Evolutionary conservation across 2,888 invertebrate genomes (phyloP).

Genomic region (Drosophila seclusa): DNA sequence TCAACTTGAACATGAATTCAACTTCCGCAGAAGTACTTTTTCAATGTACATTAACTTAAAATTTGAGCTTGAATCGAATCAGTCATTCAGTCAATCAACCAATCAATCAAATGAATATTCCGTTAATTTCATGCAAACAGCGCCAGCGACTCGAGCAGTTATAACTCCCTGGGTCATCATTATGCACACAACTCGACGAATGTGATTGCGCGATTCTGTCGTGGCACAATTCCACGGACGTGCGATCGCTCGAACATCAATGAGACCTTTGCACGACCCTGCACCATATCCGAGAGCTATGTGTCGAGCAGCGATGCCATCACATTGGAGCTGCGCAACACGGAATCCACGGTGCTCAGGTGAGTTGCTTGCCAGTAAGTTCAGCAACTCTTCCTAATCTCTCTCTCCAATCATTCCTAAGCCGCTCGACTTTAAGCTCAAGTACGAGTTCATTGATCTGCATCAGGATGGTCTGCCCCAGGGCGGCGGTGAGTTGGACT

Average conservation of each 20-base stretch:
- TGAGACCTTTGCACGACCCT: constrained; percentile 88
- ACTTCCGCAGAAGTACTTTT: too few species aligned
- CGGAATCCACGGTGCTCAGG: constrained; percentile 94
- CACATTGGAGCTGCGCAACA: constrained; percentile 91
- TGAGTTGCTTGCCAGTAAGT: constrained; percentile 82
- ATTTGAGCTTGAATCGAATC: too few species aligned
- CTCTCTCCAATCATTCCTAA: constrained; percentile 84
- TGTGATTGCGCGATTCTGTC: constrained; percentile 92
- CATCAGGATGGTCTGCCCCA: constrained; percentile 93
- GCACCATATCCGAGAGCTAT: constrained; percentile 92
- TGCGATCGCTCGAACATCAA: constrained; percentile 92
- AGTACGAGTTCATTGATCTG: constrained; percentile 95
- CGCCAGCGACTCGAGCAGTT: constrained; percentile 52
- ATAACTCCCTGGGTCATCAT: constrained; percentile 84
- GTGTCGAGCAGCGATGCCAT: constrained; percentile 92
- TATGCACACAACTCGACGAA: constrained; percentile 90
- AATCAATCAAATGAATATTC: too few species aligned
- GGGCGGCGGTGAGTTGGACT: constrained; percentile 88
- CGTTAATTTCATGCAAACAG: constrained; percentile 26
- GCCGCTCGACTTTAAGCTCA: constrained; percentile 92
- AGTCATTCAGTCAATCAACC: not conserved
- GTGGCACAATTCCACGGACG: constrained; percentile 92
- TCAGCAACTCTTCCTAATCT: not conserved
- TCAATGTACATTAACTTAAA: too few species aligned
- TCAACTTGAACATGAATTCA: too few species aligned